Base-by-base conservation (phyloP, 2,888 invertebrate genomes). In the Corbicula japonica region DNA sequence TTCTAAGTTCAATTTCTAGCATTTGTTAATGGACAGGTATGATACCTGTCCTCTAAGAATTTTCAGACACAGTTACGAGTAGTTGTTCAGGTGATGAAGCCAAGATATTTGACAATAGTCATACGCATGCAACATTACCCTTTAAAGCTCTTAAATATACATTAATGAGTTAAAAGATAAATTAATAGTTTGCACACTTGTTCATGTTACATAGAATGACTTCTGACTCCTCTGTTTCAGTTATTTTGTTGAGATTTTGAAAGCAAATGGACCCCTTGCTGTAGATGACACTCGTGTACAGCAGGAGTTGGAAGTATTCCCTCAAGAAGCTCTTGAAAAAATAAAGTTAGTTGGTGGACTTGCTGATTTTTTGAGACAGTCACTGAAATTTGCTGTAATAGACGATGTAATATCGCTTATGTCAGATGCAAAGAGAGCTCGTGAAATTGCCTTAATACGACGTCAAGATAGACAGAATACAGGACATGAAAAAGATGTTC, bases 361-460 rank as follows among this genome's bases (percentile, higher is more conserved):
- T 0, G 69, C 78, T 21, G 77, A 82, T 41, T 89, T 88, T 69
- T 74, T 90, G 8, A 69, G 74, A 32, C 87, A 86, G 62, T 85
- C 85, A 8, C 73, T 83, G 26, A 86, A 88, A 72, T 88, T 90
- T 79, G 87, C 86, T 12, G 84, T 89, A 50, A 86, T 86, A 23
- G 87, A 87, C 23, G 84, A 87, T 61, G 75, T 85, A 48, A 83
- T 89, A 52, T 89, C 87, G 62, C 66, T 86, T 8, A 62, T 86
- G 62, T 79, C 82, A 5, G 88, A 89, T 63, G 82, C 86, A 23
- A 80, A 77, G 15, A 76, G 74, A 48, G 87, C 86, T 8, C 63
- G 85, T 30, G 81, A 83, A 48, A 70, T 87, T 23, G 85, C 89
- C 12, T 30, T 76, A 35, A 58, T 61, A 41, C 61, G 76, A 23